Evolutionary conservation across 1,140 invertebrate genomes (phyloP).

Genomic region (Caenorhabditis brenneri): DNA sequence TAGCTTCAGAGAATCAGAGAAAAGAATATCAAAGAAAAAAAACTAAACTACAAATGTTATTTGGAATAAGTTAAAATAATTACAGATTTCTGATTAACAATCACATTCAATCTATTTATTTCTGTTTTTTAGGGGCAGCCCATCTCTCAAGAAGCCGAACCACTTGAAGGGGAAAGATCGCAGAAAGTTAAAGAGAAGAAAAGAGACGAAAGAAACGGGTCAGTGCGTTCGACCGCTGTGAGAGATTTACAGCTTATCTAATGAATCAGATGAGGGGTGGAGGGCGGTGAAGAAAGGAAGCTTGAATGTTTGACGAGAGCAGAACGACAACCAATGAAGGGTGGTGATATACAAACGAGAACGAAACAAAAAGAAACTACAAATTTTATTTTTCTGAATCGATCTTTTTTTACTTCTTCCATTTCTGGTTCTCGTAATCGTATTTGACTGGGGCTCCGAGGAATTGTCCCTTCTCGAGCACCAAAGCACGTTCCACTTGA

Average conservation of each 20-base stretch:
- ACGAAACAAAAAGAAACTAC: conserved; percentile 1
- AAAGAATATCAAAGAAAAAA: too few relatives aligned
- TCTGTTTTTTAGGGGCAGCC: neutral
- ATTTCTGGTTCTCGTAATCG: conserved; percentile 70
- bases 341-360: conserved; percentile 37
- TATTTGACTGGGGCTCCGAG: conserved; percentile 64
- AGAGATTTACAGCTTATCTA: conserved; percentile 39
- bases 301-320: conserved; percentile 32
- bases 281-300: conserved; percentile 5
- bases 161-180: conserved; percentile 21
- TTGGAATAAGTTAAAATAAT: too few relatives aligned
- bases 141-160: conserved; percentile 40
- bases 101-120: conserved; percentile 40
- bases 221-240: conserved; percentile 36
- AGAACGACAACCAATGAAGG: neutral
- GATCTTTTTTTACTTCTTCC: conserved; percentile 64
- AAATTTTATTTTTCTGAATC: conserved; percentile 18
- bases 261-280: neutral
- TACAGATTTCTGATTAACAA: neutral
- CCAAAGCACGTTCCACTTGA: conserved; percentile 60
- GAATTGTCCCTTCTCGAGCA: conserved; percentile 63
- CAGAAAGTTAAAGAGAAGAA: neutral
- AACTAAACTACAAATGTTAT: too few relatives aligned
- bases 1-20: too few relatives aligned
- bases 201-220: conserved; percentile 21